A percentile compares a stretch with the other conserved stretches of the same genome.
These are phyloP conservation scores for Euleptes europaea DNA, from an alignment of 2,113 vertebrate species.

Conservation along the genomic window DNA sequence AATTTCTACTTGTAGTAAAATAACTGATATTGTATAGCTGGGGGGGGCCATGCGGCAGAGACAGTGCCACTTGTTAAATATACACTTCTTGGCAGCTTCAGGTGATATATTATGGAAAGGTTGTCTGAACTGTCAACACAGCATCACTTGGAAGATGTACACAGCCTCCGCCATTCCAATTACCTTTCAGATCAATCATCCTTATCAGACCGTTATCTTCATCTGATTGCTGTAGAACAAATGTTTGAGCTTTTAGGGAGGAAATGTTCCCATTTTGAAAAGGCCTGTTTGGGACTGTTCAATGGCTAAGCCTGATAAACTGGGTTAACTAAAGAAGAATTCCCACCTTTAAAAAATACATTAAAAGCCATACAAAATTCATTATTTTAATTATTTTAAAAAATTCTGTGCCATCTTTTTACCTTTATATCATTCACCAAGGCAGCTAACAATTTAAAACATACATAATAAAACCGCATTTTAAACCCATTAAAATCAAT, in stretches of 20 bases:
- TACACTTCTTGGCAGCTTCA: conserved; percentile 36
- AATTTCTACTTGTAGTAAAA: not conserved
- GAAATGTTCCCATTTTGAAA: conserved; percentile 55
- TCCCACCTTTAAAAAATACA: not conserved
- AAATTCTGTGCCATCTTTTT: too few species aligned
- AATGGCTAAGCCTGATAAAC: conserved; percentile 44
- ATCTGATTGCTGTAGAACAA: conserved; percentile 59
- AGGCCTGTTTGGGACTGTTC: conserved; percentile 37
- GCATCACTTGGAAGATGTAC: conserved; percentile 59
- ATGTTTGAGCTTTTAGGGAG: conserved; percentile 58
- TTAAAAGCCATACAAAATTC: too few species aligned
- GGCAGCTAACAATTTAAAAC: too few species aligned
- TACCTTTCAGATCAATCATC: conserved; percentile 65
- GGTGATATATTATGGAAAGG: conserved; percentile 54
- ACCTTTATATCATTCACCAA: too few species aligned
- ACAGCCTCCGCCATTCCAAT: conserved; percentile 65
- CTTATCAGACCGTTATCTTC: conserved; percentile 55
- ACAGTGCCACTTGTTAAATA: conserved; percentile 67
- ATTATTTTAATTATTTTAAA: too few species aligned
- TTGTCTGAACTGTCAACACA: conserved; percentile 59
- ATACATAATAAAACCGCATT: too few species aligned
- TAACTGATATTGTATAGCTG: not conserved
- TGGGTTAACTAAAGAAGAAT: conserved; percentile 8
- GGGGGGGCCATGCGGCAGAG: conserved; percentile 28
- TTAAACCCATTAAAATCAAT: too few species aligned